Percentiles rank a stretch among this genome's conserved stretches.
These are phyloP conservation scores for Apogon hyalosoma DNA, from an alignment of 2,797 vertebrate genomes.

Conservation along the genomic window DNA sequence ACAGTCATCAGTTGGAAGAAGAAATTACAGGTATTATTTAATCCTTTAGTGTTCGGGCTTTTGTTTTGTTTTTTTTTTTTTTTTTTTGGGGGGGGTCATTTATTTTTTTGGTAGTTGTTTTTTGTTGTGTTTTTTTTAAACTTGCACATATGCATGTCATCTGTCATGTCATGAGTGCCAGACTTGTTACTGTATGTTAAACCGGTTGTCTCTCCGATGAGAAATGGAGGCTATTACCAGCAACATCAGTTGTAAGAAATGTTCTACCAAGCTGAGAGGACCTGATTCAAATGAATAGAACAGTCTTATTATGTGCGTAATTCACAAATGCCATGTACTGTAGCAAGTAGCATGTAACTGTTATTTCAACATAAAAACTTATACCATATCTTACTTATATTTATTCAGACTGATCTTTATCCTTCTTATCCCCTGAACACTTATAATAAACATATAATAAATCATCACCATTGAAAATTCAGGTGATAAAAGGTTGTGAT, in stretches of 20 bases:
- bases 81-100: neutral
- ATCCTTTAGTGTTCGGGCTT: neutral
- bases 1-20: neutral
- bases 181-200: slow-evolving; percentile 56
- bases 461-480: too few relatives aligned
- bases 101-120: slow-evolving; percentile 50
- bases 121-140: slow-evolving; percentile 35
- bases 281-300: slow-evolving; percentile 10
- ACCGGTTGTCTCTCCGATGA: slow-evolving; percentile 46
- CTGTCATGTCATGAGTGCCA: slow-evolving; percentile 60
- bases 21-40: neutral
- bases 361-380: too few relatives aligned
- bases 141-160: slow-evolving; percentile 46
- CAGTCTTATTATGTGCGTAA: neutral
- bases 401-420: too few relatives aligned
- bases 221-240: slow-evolving; percentile 49
- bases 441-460: too few relatives aligned
- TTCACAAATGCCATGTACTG: too few relatives aligned
- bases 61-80: slow-evolving; percentile 50
- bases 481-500: too few relatives aligned
- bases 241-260: slow-evolving; percentile 13
- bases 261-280: neutral
- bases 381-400: too few relatives aligned
- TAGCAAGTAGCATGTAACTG: too few relatives aligned
- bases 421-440: too few relatives aligned